A percentile compares a stretch with the other conserved stretches of the same genome.
Evolutionary conservation across 1,140 invertebrate genomes (phyloP).

Genomic region (Drosophila orosa): DNA sequence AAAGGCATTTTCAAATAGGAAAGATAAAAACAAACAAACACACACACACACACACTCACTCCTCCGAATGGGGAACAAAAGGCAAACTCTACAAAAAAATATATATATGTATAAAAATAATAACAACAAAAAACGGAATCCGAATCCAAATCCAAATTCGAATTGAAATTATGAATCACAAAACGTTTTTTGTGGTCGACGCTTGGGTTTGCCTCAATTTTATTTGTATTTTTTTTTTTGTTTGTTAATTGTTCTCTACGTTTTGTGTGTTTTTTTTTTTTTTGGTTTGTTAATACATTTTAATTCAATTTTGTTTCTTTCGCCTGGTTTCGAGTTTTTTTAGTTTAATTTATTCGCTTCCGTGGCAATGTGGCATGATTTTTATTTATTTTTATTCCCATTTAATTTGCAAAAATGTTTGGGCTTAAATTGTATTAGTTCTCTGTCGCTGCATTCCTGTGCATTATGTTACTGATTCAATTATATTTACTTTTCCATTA

Average conservation of each 20-base stretch:
- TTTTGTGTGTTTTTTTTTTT: slow-evolving; percentile 18
- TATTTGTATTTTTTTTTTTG: slow-evolving; percentile 19
- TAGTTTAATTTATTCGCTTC: slow-evolving; percentile 55
- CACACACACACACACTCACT: slow-evolving; percentile 7
- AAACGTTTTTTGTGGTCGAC: slow-evolving; percentile 47
- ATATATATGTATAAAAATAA: background rate
- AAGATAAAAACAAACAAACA: slow-evolving; percentile 37
- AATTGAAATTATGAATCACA: slow-evolving; percentile 67
- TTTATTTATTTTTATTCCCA: slow-evolving; percentile 10
- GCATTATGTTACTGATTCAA: slow-evolving; percentile 22
- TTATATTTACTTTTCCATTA: slow-evolving; percentile 38
- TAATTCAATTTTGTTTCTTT: slow-evolving; percentile 55
- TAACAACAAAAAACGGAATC: slow-evolving; percentile 19
- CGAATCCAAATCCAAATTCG: slow-evolving; percentile 30
- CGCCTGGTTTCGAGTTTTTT: slow-evolving; percentile 15
- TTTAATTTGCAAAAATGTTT: slow-evolving; percentile 37
- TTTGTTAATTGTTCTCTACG: slow-evolving; percentile 24
- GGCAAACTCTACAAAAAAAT: slow-evolving; percentile 36
- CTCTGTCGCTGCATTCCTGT: slow-evolving; percentile 2
- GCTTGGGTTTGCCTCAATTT: slow-evolving; percentile 33
- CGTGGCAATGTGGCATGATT: slow-evolving; percentile 38
- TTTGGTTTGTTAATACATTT: slow-evolving; percentile 45
- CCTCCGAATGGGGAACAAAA: slow-evolving; percentile 44
- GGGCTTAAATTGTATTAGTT: slow-evolving; percentile 30
- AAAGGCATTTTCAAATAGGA: slow-evolving; percentile 35